Percentiles rank a stretch among this genome's conserved stretches.
phyloP scores from a whole-genome alignment of 2,113 vertebrate species.

The Eolophus roseicapilla region DNA sequence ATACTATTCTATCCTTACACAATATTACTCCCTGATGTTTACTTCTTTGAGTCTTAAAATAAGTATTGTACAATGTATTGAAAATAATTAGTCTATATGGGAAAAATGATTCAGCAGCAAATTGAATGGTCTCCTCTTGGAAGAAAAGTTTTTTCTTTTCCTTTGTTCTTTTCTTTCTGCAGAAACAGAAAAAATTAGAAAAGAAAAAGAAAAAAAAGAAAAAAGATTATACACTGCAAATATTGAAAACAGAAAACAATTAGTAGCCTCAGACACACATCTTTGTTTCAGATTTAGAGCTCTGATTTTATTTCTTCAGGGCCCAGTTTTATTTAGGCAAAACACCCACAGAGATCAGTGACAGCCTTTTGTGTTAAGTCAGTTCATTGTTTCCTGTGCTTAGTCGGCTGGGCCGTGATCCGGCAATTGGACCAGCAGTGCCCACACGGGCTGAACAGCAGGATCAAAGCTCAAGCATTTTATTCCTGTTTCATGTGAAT shows the following conservation, averaged over 20 bases:
- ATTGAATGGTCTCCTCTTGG: neutral
- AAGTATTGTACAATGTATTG: neutral
- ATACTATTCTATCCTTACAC: neutral
- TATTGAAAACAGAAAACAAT: slow-evolving; percentile 20
- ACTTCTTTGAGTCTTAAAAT: neutral
- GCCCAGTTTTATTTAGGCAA: slow-evolving; percentile 1
- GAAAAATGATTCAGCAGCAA: neutral
- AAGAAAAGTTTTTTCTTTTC: neutral
- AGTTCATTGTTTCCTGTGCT: slow-evolving; percentile 16
- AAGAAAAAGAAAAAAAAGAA: neutral
- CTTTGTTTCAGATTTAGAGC: neutral
- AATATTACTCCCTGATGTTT: neutral
- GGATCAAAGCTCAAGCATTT: neutral
- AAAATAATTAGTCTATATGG: neutral
- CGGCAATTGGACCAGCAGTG: neutral
- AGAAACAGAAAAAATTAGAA: neutral
- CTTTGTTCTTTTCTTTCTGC: neutral
- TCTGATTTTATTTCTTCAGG: neutral
- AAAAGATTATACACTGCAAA: neutral
- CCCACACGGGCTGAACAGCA: neutral
- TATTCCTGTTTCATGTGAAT: neutral
- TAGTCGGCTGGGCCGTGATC: neutral
- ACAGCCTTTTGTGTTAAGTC: slow-evolving; percentile 7
- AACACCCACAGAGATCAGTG: slow-evolving; percentile 51
- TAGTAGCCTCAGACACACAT: neutral